Evolutionary conservation across 2,797 vertebrate species (phyloP).

Genomic region (Tamandua tetradactyla): DNA sequence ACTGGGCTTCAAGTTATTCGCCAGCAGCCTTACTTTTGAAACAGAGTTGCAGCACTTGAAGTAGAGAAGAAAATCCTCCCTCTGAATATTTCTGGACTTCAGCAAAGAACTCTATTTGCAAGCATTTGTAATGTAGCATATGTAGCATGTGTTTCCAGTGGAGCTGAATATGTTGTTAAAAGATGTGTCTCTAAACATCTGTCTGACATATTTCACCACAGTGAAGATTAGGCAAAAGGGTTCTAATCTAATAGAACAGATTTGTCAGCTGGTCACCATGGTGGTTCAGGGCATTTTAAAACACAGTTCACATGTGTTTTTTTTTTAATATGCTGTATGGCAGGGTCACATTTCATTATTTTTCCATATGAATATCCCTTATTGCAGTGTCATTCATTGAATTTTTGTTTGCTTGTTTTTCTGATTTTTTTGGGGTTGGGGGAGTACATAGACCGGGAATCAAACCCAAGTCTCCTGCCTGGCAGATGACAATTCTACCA

Average conservation of each 20-base stretch:
- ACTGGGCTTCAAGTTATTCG: constrained; percentile 51
- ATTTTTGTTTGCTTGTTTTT: too few species aligned
- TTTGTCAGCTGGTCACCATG: not conserved
- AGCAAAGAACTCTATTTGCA: not conserved
- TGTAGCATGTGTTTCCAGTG: not conserved
- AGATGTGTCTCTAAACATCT: not conserved
- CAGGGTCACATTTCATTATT: too few species aligned
- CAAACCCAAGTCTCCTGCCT: too few species aligned
- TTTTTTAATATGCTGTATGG: too few species aligned
- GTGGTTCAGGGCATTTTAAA: not conserved
- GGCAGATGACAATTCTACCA: too few species aligned
- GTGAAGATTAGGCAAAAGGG: not conserved
- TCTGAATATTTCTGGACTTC: fast-evolving
- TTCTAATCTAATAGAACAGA: not conserved
- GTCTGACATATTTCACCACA: not conserved
- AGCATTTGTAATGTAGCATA: constrained; percentile 27
- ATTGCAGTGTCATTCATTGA: too few species aligned
- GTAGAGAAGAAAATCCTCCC: not conserved
- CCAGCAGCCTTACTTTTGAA: constrained; percentile 34
- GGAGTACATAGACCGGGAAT: too few species aligned
- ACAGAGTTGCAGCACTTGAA: not conserved
- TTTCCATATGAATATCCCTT: too few species aligned
- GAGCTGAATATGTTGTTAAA: not conserved
- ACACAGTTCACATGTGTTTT: not conserved
- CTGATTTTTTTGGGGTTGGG: too few species aligned